These are phyloP conservation scores for Mormyrus proboscirostris DNA, from an alignment of 2,797 vertebrate genomes.

Conservation along the genomic window DNA sequence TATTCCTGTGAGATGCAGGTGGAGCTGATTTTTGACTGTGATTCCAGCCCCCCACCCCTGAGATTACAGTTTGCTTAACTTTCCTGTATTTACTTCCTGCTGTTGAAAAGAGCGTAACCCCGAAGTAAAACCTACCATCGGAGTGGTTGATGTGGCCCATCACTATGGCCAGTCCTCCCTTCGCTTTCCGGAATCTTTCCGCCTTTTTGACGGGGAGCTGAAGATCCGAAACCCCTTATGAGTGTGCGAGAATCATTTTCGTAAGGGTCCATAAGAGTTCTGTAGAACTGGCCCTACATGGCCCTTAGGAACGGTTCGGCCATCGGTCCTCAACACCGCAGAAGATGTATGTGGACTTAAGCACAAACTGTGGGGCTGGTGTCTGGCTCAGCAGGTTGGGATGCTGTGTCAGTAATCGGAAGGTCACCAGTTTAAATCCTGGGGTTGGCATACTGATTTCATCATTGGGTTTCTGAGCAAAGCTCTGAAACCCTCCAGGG, in stretches of 20 bases:
- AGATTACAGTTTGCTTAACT: constrained; percentile 57
- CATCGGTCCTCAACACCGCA: background rate
- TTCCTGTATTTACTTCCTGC: constrained; percentile 40
- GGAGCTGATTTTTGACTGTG: background rate
- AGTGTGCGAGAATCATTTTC: background rate
- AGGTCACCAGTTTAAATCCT: background rate
- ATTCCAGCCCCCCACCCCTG: background rate
- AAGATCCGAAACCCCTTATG: background rate
- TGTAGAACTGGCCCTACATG: background rate
- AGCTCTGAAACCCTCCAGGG: background rate
- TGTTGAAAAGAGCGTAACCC: constrained; percentile 23
- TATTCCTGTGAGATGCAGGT: background rate
- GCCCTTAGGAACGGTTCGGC: background rate
- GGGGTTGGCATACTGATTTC: background rate
- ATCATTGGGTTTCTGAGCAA: background rate
- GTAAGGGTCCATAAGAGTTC: background rate
- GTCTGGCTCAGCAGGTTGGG: background rate
- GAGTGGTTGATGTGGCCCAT: background rate
- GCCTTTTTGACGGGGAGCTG: background rate
- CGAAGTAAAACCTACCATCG: background rate
- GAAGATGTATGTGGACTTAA: background rate
- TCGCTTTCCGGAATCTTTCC: background rate
- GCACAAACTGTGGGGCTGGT: background rate
- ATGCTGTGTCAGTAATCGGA: background rate
- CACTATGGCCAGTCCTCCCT: background rate